phyloP scores from a whole-genome alignment of 2,888 invertebrate genomes.

The Mythimna loreyi region DNA sequence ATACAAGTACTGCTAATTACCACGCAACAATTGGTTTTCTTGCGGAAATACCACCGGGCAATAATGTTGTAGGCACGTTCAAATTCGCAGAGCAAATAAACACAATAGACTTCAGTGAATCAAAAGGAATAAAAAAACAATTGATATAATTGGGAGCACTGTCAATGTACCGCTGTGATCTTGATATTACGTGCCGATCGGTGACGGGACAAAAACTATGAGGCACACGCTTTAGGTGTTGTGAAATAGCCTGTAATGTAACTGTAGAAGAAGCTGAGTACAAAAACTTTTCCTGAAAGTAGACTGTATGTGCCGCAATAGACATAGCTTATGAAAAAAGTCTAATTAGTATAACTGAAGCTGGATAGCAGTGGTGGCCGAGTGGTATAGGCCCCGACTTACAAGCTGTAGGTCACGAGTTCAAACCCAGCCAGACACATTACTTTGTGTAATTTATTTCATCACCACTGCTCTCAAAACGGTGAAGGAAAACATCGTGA shows the following conservation, averaged over 20 bases:
- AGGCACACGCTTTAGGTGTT: slow-evolving; percentile 28
- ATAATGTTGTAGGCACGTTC: slow-evolving; percentile 29
- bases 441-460: too few relatives aligned
- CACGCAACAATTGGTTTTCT: slow-evolving; percentile 22
- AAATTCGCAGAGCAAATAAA: slow-evolving; percentile 39
- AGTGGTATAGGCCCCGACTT: too few relatives aligned
- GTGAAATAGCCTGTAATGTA: slow-evolving; percentile 39
- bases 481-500: too few relatives aligned
- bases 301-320: too few relatives aligned
- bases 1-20: slow-evolving; percentile 32
- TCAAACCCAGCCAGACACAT: too few relatives aligned
- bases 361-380: too few relatives aligned
- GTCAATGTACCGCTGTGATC: slow-evolving; percentile 57
- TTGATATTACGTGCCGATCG: slow-evolving; percentile 41
- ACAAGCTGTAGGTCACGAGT: too few relatives aligned
- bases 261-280: slow-evolving; percentile 6
- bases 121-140: slow-evolving; percentile 52
- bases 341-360: background rate
- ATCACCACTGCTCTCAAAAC: too few relatives aligned
- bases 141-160: slow-evolving; percentile 53
- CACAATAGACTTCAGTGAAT: slow-evolving; percentile 33
- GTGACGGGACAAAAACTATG: slow-evolving; percentile 29
- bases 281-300: background rate
- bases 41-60: slow-evolving; percentile 5
- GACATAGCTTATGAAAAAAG: too few relatives aligned